These are phyloP conservation scores for Cyprinodon diabolis DNA, from an alignment of 2,797 vertebrate species.

Conservation along the genomic window DNA sequence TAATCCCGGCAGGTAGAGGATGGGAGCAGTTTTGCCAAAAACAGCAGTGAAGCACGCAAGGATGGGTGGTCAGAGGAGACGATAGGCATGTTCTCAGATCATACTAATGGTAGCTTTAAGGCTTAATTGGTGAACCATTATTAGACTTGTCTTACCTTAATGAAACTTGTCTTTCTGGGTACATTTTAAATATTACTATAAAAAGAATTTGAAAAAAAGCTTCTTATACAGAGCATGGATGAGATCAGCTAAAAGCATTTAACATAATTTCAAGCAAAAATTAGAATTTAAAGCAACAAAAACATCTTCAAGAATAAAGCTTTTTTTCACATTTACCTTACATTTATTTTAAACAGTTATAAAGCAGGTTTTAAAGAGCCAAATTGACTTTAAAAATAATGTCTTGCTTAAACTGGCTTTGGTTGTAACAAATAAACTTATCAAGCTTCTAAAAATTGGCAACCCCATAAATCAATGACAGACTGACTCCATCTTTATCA, in stretches of 20 bases:
- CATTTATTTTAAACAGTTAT: background rate
- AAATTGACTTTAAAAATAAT: background rate
- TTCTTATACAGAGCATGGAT: background rate
- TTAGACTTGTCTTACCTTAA: background rate
- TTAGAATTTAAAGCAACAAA: background rate
- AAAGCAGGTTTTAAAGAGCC: background rate
- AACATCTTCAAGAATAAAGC: too few relatives aligned
- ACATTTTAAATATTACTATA: background rate
- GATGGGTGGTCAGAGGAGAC: background rate
- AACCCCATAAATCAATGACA: background rate
- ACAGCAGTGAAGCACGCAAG: background rate
- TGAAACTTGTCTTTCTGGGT: background rate
- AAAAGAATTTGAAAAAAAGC: too few relatives aligned
- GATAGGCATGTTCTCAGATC: background rate
- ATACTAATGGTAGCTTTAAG: background rate
- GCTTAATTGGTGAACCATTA: background rate
- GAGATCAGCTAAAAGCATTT: background rate
- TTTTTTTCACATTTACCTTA: background rate
- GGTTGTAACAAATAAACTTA: background rate
- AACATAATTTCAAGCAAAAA: background rate
- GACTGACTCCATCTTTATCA: too few relatives aligned
- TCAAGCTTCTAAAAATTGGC: background rate
- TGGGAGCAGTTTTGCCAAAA: constrained; percentile 24
- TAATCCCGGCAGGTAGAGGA: constrained; percentile 56
- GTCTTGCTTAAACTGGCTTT: background rate